These are phyloP conservation scores for Pterophyllum scalare DNA, from an alignment of 2,113 vertebrate species.

Conservation along the genomic window DNA sequence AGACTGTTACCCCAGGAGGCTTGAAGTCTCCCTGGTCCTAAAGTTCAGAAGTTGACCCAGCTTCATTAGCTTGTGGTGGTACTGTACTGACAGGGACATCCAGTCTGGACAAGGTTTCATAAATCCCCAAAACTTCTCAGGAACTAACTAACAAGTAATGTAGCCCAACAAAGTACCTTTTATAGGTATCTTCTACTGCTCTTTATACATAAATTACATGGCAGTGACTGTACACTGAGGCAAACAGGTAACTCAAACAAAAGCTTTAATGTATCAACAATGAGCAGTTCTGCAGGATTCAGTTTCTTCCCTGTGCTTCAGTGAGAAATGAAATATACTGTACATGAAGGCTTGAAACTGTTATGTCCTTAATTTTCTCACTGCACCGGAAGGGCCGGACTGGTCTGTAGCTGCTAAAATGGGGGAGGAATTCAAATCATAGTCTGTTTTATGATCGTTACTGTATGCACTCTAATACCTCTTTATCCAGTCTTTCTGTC, in stretches of 20 bases:
- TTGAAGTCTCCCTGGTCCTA: constrained; percentile 3
- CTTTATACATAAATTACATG: constrained; percentile 22
- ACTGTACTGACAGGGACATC: constrained; percentile 34
- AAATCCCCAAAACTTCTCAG: constrained; percentile 64
- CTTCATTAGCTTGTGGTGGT: constrained; percentile 29
- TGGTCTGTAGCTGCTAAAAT: constrained; percentile 73
- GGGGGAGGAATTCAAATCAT: constrained; percentile 53
- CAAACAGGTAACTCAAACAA: constrained; percentile 42
- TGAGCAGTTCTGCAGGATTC: neutral
- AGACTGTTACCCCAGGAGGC: constrained; percentile 55
- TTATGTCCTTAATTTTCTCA: constrained; percentile 74
- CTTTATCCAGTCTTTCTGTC: constrained; percentile 75
- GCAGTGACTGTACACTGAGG: constrained; percentile 57
- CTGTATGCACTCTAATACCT: constrained; percentile 77
- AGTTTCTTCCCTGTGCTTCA: constrained; percentile 53
- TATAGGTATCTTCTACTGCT: constrained; percentile 31
- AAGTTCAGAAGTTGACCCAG: constrained; percentile 19
- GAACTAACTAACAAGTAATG: constrained; percentile 65
- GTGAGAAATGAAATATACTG: constrained; percentile 41
- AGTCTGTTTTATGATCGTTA: constrained; percentile 67
- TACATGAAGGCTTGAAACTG: constrained; percentile 78
- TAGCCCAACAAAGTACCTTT: constrained; percentile 47
- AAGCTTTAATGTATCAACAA: constrained; percentile 38
- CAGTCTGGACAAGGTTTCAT: constrained; percentile 40
- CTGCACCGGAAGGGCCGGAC: constrained; percentile 61